phyloP scores from a whole-genome alignment of 1,140 invertebrate species.

The Plutomurus gul region DNA sequence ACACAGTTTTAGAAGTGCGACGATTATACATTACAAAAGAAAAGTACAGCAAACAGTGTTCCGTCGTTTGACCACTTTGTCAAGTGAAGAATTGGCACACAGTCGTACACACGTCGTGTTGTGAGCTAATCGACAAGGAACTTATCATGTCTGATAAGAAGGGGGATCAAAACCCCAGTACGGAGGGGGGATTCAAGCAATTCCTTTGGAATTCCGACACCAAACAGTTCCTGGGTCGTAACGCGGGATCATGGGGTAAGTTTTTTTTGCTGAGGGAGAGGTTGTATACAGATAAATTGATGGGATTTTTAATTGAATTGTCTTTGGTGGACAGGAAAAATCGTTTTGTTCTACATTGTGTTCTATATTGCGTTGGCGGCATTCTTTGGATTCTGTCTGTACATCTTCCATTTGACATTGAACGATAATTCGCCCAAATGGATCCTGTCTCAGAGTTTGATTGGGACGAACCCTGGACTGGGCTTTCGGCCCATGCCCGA shows the following conservation, averaged over 20 bases:
- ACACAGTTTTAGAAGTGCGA: too few relatives aligned
- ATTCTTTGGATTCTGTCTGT: slow-evolving; percentile 89
- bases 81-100: too few relatives aligned
- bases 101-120: too few relatives aligned
- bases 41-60: too few relatives aligned
- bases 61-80: too few relatives aligned
- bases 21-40: too few relatives aligned
- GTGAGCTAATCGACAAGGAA: too few relatives aligned
- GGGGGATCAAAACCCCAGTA: not conserved
- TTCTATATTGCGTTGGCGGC: slow-evolving; percentile 85
- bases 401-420: slow-evolving; percentile 90
- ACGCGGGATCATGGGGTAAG: slow-evolving; percentile 73
- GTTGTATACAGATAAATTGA: not conserved
- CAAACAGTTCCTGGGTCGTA: slow-evolving; percentile 71
- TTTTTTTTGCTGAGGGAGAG: slow-evolving; percentile 56
- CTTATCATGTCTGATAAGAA: not conserved
- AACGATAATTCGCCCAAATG: slow-evolving; percentile 65
- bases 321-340: slow-evolving; percentile 75
- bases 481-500: slow-evolving; percentile 83
- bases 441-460: slow-evolving; percentile 6
- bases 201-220: slow-evolving; percentile 67
- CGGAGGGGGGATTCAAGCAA: not conserved
- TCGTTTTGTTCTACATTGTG: slow-evolving; percentile 88
- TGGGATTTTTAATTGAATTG: slow-evolving; percentile 18
- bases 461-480: slow-evolving; percentile 44